phyloP scores from a whole-genome alignment of 2,113 vertebrate species.

The Fregata magnificens region DNA sequence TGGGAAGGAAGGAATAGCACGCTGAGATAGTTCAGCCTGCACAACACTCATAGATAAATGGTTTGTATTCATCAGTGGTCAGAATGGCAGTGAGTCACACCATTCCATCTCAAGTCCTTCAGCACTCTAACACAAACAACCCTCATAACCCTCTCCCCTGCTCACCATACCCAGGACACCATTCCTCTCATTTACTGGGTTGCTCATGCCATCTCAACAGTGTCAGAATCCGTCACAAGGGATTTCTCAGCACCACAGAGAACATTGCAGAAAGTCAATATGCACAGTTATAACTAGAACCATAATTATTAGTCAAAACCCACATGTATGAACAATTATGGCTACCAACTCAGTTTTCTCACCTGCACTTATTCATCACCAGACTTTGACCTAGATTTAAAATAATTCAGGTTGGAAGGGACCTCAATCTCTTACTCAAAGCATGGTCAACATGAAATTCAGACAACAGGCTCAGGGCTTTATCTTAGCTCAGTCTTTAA shows the following conservation, averaged over 20 bases:
- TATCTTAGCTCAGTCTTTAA: neutral
- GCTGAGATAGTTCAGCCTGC: neutral
- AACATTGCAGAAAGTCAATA: neutral
- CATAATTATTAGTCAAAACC: neutral
- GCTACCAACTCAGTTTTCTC: neutral
- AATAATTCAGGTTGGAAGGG: neutral
- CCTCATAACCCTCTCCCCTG: neutral
- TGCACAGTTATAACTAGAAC: neutral
- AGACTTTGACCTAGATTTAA: neutral
- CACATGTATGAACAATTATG: neutral
- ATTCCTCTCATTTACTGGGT: neutral
- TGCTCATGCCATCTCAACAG: neutral
- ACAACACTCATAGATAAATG: neutral
- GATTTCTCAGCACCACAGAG: neutral
- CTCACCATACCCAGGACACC: neutral
- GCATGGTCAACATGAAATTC: neutral
- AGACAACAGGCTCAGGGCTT: neutral
- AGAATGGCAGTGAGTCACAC: neutral
- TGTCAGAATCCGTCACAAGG: neutral
- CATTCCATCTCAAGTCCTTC: neutral
- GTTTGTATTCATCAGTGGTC: neutral
- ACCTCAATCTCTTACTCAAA: neutral
- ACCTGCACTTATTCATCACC: neutral
- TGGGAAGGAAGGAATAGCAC: neutral
- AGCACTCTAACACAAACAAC: neutral